phyloP scores from a whole-genome alignment of 1,140 invertebrate species.

The Eupristina koningsbergeri region DNA sequence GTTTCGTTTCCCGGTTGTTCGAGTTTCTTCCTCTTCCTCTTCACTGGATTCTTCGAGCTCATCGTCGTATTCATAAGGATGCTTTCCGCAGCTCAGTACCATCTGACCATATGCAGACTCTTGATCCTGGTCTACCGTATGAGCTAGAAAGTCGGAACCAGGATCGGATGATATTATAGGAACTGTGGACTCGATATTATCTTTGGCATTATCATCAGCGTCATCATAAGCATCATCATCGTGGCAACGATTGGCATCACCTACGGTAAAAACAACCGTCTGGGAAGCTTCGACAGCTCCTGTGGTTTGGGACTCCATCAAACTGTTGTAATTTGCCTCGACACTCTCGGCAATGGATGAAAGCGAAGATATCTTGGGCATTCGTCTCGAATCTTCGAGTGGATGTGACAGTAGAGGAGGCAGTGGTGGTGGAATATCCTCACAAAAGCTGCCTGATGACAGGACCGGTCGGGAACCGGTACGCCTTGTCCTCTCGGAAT shows the following conservation, averaged over 20 bases:
- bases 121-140: constrained; percentile 39
- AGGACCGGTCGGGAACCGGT: constrained; percentile 76
- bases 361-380: constrained; percentile 69
- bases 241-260: constrained; percentile 54
- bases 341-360: constrained; percentile 71
- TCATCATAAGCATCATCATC: neutral
- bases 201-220: constrained; percentile 24
- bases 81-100: constrained; percentile 27
- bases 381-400: constrained; percentile 63
- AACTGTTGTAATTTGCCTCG: constrained; percentile 59
- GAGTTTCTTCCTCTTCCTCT: constrained; percentile 27
- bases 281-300: neutral
- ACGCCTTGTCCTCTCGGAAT: constrained; percentile 80
- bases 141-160: constrained; percentile 31
- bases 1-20: neutral
- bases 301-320: constrained; percentile 52
- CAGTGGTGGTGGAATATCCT: constrained; percentile 57
- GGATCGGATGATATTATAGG: constrained; percentile 57
- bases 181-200: constrained; percentile 55
- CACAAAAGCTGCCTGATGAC: constrained; percentile 65
- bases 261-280: constrained; percentile 66
- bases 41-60: constrained; percentile 34
- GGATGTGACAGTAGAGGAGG: constrained; percentile 50
- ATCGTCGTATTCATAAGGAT: constrained; percentile 44
- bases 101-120: constrained; percentile 62